Evolutionary conservation across 53 echinoderm and acorn worm species (phyloP).

Genomic region (Hippasteria phrygiana): DNA sequence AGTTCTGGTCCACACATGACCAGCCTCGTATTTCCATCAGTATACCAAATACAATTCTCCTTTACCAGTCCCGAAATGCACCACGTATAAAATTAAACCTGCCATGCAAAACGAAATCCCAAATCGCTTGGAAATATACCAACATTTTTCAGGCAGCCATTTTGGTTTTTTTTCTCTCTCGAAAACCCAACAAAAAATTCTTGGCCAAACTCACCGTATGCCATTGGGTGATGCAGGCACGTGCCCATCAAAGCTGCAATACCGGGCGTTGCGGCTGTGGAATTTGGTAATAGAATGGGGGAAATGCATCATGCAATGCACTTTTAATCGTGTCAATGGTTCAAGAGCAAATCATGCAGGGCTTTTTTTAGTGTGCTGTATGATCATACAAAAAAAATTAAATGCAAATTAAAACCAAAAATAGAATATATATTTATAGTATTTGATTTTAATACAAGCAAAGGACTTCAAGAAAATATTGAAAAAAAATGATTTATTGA

Average conservation of each 20-base stretch:
- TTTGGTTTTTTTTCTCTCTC: not conserved
- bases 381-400: not conserved
- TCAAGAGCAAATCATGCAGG: slow-evolving; percentile 31
- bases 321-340: not conserved
- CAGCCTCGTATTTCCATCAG: too few relatives aligned
- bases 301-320: slow-evolving; percentile 43
- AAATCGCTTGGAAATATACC: too few relatives aligned
- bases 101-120: too few relatives aligned
- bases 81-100: too few relatives aligned
- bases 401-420: not conserved
- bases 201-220: slow-evolving; percentile 72
- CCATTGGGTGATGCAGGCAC: slow-evolving; percentile 83
- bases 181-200: not conserved
- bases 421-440: not conserved
- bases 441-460: too few relatives aligned
- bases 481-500: too few relatives aligned
- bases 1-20: too few relatives aligned
- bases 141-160: not conserved
- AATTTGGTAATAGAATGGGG: slow-evolving; percentile 61
- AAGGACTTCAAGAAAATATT: too few relatives aligned
- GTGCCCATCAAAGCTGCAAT: slow-evolving; percentile 92
- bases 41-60: too few relatives aligned
- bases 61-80: too few relatives aligned
- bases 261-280: slow-evolving; percentile 80
- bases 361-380: slow-evolving; percentile 34